Evolutionary conservation across 1,140 invertebrate species (phyloP).

Genomic region (Heliconius himera): DNA sequence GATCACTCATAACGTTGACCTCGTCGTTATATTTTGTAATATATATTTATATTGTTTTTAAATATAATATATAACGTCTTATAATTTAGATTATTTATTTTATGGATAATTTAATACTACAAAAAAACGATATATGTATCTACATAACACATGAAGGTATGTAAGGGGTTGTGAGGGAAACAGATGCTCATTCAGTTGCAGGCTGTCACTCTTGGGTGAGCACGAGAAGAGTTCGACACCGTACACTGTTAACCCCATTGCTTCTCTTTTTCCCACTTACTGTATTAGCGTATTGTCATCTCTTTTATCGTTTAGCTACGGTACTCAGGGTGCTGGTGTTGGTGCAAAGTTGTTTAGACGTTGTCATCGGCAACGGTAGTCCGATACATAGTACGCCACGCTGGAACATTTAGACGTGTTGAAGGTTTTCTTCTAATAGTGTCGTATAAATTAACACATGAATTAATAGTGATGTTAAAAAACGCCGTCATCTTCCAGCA

Average conservation of each 20-base stretch:
- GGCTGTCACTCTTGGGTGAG: constrained; percentile 70
- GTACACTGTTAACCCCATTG: constrained; percentile 59
- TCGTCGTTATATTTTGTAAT: too few relatives aligned
- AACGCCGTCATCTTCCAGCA: not conserved
- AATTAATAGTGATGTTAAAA: constrained; percentile 1
- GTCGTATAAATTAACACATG: constrained; percentile 12
- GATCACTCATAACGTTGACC: too few relatives aligned
- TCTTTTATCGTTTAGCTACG: constrained; percentile 55
- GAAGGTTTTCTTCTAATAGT: constrained; percentile 48
- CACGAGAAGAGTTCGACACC: constrained; percentile 61
- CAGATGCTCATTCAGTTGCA: constrained; percentile 71
- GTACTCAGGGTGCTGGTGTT: constrained; percentile 59
- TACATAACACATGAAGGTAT: not conserved
- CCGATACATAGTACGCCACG: constrained; percentile 62
- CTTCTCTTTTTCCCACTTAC: constrained; percentile 50
- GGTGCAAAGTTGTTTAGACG: constrained; percentile 73
- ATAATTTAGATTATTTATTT: too few relatives aligned
- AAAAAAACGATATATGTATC: not conserved
- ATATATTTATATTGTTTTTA: too few relatives aligned
- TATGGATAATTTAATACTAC: too few relatives aligned
- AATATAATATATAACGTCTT: too few relatives aligned
- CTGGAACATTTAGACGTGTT: constrained; percentile 55
- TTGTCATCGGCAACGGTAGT: constrained; percentile 76
- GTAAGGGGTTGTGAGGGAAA: constrained; percentile 46
- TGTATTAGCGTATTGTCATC: constrained; percentile 50